Percentiles rank a stretch among this genome's conserved stretches.
Conservation (phyloP, 2,797 vertebrate genomes). For the Acipenser transmontanus region DNA sequence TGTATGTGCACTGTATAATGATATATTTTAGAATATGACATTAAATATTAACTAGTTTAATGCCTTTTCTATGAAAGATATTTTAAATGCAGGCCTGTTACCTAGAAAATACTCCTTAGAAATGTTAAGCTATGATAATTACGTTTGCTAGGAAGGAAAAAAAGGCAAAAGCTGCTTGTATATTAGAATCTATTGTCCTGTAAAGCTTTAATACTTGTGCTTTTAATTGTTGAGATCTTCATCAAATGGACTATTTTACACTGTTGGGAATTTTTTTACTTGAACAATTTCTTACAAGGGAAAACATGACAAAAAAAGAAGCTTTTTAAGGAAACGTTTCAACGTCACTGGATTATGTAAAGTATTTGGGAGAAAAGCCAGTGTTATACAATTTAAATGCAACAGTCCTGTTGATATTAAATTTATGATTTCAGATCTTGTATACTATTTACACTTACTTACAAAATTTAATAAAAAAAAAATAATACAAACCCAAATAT, state of each 20-base stretch:
- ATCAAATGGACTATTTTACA: constrained; percentile 95
- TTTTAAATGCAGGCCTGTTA: constrained; percentile 65
- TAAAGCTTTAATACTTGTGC: constrained; percentile 86
- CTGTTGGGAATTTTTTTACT: constrained; percentile 99
- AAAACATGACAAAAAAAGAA: constrained; percentile 79
- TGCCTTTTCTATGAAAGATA: constrained; percentile 69
- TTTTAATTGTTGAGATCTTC: constrained; percentile 87
- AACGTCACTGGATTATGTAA: constrained; percentile 93
- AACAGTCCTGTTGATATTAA: constrained; percentile 85
- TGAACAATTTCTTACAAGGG: constrained; percentile 99
- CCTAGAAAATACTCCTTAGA: constrained; percentile 50
- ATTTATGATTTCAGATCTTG: constrained; percentile 82
- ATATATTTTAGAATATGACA: constrained; percentile 78
- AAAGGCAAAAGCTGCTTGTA: constrained; percentile 78
- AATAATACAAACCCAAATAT: constrained; percentile 38
- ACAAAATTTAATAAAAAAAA: constrained; percentile 66
- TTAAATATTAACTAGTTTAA: constrained; percentile 67
- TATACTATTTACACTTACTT: constrained; percentile 83
- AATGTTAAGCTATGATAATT: constrained; percentile 24
- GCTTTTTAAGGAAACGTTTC: constrained; percentile 84
- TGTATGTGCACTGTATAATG: constrained; percentile 92
- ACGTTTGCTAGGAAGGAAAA: constrained; percentile 46
- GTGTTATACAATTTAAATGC: constrained; percentile 83
- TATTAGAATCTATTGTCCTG: constrained; percentile 79
- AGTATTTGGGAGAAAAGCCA: constrained; percentile 68